A percentile compares a stretch with the other conserved stretches of the same genome.
These are phyloP conservation scores for Oreohelix idahoensis DNA, from an alignment of 1,140 invertebrate species.

Conservation along the genomic window DNA sequence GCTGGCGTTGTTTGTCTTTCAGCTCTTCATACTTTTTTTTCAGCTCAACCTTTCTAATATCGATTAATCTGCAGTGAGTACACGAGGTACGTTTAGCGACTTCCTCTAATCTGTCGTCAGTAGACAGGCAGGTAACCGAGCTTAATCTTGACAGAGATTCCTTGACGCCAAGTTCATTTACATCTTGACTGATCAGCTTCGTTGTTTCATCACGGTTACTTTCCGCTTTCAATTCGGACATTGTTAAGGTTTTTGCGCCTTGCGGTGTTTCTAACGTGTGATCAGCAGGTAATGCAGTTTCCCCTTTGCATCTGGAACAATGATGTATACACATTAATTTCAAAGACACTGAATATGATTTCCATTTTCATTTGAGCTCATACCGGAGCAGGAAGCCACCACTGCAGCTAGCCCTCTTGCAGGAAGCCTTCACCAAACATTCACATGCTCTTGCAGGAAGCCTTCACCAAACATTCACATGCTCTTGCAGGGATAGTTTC, in stretches of 20 bases:
- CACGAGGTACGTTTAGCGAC: background rate
- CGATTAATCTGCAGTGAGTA: background rate
- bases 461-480: too few species aligned
- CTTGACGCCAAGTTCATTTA: background rate
- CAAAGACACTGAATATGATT: too few species aligned
- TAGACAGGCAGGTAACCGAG: too few species aligned
- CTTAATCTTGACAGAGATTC: background rate
- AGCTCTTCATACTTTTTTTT: background rate
- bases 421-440: too few species aligned
- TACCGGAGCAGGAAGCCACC: too few species aligned
- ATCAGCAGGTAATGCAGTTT: background rate
- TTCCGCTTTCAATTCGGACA: background rate
- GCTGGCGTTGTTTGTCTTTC: background rate
- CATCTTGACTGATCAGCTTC: background rate
- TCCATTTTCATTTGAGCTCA: too few species aligned
- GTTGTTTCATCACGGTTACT: background rate
- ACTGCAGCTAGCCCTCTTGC: too few species aligned
- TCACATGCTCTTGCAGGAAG: too few species aligned
- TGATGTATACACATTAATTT: background rate
- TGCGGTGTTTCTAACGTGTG: background rate
- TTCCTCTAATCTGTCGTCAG: background rate
- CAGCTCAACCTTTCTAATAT: background rate
- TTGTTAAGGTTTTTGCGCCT: background rate
- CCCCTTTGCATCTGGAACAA: background rate
- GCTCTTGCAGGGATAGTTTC: too few species aligned